Evolutionary conservation across 2,888 invertebrate species (phyloP).

Genomic region (Vanessa cardui): DNA sequence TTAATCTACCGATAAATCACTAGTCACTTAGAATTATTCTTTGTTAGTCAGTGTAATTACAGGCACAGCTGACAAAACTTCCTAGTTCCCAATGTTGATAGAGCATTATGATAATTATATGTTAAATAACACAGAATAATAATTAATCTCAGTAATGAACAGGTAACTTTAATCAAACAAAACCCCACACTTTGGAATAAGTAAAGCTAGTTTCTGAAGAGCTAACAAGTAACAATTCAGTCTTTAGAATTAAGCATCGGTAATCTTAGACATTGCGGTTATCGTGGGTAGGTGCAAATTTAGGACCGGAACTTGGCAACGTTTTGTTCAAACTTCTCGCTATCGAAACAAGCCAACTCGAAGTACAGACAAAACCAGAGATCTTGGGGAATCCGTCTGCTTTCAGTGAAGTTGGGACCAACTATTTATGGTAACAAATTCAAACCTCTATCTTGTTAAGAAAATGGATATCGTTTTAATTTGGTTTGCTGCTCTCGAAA

Average conservation of each 20-base stretch:
- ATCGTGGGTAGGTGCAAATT: slow-evolving; percentile 13
- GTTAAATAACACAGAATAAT: neutral
- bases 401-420: neutral
- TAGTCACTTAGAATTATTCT: too few species aligned
- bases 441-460: neutral
- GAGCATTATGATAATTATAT: too few species aligned
- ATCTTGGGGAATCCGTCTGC: neutral
- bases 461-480: neutral
- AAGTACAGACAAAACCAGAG: slow-evolving; percentile 14
- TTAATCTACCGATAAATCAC: too few species aligned
- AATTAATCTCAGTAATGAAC: neutral
- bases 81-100: too few species aligned
- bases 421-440: slow-evolving; percentile 5
- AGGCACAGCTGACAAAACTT: too few species aligned
- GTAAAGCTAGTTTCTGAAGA: neutral
- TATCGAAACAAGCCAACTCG: slow-evolving; percentile 22
- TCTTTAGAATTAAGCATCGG: slow-evolving; percentile 2
- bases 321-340: slow-evolving; percentile 20
- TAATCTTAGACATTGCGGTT: slow-evolving; percentile 16
- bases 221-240: slow-evolving; percentile 3
- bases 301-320: slow-evolving; percentile 21
- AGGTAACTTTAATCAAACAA: neutral
- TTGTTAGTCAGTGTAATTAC: too few species aligned
- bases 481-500: neutral
- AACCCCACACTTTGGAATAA: neutral